Base-by-base conservation (phyloP, 2,888 invertebrate species). In the Epirrhoe alternata region DNA sequence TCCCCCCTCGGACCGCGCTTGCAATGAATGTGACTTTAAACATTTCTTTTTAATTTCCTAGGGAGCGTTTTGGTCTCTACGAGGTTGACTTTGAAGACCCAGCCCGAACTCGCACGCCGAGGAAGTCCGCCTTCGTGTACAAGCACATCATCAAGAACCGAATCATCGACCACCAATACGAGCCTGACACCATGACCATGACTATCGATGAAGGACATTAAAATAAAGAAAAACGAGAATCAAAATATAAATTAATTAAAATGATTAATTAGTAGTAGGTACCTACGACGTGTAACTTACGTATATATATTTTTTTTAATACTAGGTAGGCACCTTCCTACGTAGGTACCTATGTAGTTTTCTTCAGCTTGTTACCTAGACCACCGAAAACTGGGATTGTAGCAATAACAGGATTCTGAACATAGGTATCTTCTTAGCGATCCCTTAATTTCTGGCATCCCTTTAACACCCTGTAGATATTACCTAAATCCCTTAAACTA, bases 21-120 rank as follows among this genome's bases (percentile, higher is more conserved):
- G n/a, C n/a, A n/a, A 38, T 38, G 38, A 38, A 33, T 7, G 33
- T 7, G 33, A 33, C 24, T 24, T 24, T 2, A 24, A 35, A 35
- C 35, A 8, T 8, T 35, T 35, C 10, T 45, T 51, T 45, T 42
- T 52, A 5, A 8, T 61, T 53, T 51, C 50, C 88, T 84, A 96
- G 96, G 12, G 92, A 94, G 72, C 93, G 93, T 75, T 97, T 96
- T 81, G 97, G 97, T 5, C 74, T 97, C 0, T 95, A 95, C 77
- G 83, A 94, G 33, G 95, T 97, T 0, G 94, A 97, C 82, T 96
- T 96, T 80, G 86, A 88, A 12, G 94, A 94, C 71, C 94, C 95
- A 0, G 87, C 89, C 0, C 94, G 95, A 74, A 90, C 94, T 0
- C 94, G 97, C 74, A 95, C 94, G 0, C 93, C 95, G 0, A 96